A percentile compares a stretch with the other conserved stretches of the same genome.
Conservation (phyloP, 2,113 vertebrate genomes). For the Sorex araneus region DNA sequence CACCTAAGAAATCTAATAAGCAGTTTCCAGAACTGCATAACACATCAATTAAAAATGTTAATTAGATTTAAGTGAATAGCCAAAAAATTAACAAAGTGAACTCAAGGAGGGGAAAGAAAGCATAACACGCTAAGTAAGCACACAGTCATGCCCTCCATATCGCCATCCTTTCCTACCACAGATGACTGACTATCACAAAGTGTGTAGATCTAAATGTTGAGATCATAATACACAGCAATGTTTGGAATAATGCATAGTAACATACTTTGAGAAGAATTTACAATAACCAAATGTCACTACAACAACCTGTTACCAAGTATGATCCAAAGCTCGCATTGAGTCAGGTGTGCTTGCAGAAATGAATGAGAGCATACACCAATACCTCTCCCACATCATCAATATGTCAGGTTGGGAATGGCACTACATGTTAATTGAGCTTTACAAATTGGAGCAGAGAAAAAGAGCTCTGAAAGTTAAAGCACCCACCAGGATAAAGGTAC, state of each 20-base stretch:
- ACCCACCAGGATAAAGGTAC: neutral
- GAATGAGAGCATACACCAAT: neutral
- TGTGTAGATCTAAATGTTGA: neutral
- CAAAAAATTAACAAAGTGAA: constrained; percentile 59
- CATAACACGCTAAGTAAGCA: too few relatives aligned
- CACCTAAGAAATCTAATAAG: constrained; percentile 77
- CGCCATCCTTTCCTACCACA: neutral
- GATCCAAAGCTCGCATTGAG: neutral
- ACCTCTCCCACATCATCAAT: too few relatives aligned
- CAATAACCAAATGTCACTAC: neutral
- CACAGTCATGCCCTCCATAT: neutral
- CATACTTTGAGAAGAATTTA: neutral
- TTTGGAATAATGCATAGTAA: neutral
- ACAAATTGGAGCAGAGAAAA: neutral
- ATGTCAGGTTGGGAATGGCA: fast-evolving
- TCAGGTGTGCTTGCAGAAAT: neutral
- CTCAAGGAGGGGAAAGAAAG: neutral
- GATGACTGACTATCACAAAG: neutral
- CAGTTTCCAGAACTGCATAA: constrained; percentile 71
- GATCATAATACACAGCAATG: neutral
- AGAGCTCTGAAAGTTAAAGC: neutral
- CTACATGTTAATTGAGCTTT: neutral
- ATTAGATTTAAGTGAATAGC: constrained; percentile 66
- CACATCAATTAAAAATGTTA: constrained; percentile 65
- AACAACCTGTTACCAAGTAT: neutral